Percentiles rank a stretch among this genome's conserved stretches.
Conservation (phyloP, 2,888 invertebrate genomes). For the Pseudoips prasinana region DNA sequence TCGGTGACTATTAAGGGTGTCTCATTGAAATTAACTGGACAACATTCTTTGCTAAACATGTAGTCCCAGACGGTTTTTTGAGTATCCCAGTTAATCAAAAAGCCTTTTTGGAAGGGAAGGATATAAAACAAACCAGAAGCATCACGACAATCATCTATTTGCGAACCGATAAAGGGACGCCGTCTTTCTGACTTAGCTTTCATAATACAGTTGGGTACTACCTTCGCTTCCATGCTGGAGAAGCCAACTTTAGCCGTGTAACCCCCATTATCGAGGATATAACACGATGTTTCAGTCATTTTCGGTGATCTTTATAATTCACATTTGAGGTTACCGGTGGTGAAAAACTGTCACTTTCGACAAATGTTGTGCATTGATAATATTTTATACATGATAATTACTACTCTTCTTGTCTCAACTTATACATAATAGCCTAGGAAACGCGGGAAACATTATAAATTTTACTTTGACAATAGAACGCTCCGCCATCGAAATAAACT, state of each 20-base stretch:
- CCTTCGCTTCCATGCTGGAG: conserved; percentile 85
- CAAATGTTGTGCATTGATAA: too few relatives aligned
- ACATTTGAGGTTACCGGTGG: conserved; percentile 40
- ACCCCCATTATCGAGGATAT: conserved; percentile 94
- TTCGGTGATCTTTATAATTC: conserved; percentile 47
- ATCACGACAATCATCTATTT: conserved; percentile 98
- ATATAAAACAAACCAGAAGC: conserved; percentile 97
- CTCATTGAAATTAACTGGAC: conserved; percentile 89
- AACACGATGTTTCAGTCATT: conserved; percentile 75
- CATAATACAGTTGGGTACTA: conserved; percentile 97
- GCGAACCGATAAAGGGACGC: conserved; percentile 94
- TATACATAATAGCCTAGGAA: too few relatives aligned
- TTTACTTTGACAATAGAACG: too few relatives aligned
- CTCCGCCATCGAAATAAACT: too few relatives aligned
- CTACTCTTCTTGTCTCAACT: too few relatives aligned
- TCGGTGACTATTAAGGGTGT: conserved; percentile 94
- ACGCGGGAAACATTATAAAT: too few relatives aligned
- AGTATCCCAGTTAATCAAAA: conserved; percentile 97
- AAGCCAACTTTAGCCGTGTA: conserved; percentile 93
- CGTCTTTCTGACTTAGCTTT: conserved; percentile 98
- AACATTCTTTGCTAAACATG: conserved; percentile 93
- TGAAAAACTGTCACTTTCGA: too few relatives aligned
- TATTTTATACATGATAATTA: too few relatives aligned
- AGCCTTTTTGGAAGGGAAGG: conserved; percentile 96
- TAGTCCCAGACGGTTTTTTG: conserved; percentile 98